Evolutionary conservation across 2,113 vertebrate species (phyloP).

Genomic region (Anhinga rufa): DNA sequence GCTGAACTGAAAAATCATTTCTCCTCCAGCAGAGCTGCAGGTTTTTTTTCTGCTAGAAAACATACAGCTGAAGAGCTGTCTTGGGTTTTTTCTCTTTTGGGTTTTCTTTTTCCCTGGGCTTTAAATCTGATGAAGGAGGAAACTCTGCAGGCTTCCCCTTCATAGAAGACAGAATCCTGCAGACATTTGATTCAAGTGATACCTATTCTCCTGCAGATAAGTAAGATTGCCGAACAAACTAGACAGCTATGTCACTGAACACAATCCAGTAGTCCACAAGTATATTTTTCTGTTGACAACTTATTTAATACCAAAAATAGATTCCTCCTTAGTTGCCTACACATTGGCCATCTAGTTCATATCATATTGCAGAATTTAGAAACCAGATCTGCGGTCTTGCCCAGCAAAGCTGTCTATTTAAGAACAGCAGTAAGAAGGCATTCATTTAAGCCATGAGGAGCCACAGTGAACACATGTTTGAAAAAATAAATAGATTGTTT

Average conservation of each 20-base stretch:
- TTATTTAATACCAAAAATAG: slow-evolving; percentile 10
- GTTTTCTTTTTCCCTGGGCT: background rate
- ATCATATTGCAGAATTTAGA: background rate
- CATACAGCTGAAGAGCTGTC: background rate
- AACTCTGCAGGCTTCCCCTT: background rate
- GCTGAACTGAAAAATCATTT: slow-evolving; percentile 8
- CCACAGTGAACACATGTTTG: background rate
- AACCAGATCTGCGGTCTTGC: background rate
- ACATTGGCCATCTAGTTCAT: background rate
- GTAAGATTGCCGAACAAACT: background rate
- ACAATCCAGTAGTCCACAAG: background rate
- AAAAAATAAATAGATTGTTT: background rate
- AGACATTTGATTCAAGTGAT: background rate
- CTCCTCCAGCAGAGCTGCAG: background rate
- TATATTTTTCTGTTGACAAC: background rate
- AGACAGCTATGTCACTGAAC: background rate
- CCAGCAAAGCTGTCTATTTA: background rate
- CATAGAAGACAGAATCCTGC: background rate
- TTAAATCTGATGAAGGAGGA: background rate
- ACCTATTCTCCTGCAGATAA: background rate
- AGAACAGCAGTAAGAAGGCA: background rate
- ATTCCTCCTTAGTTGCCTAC: background rate
- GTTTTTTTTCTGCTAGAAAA: background rate
- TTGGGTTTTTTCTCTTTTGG: background rate
- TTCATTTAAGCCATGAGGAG: background rate